Conservation (phyloP, 2,797 vertebrate species). For the Avahi laniger region DNA sequence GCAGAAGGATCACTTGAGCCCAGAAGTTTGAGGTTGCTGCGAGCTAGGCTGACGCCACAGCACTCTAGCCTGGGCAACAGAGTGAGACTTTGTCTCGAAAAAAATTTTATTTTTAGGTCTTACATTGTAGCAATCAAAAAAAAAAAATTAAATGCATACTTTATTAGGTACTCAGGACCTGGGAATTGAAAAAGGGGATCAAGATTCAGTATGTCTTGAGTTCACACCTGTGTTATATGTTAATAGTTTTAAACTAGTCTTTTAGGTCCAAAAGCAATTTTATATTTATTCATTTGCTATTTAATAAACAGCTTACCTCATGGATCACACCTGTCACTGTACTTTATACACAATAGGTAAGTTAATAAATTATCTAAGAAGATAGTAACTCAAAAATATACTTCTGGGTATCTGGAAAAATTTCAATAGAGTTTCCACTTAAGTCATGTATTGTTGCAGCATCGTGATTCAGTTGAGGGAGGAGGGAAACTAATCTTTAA, state of each 20-base stretch:
- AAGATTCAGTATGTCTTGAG: neutral
- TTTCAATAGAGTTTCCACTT: neutral
- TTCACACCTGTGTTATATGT: neutral
- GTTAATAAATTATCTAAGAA: conserved; percentile 25
- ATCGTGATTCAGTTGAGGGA: neutral
- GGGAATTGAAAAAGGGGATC: neutral
- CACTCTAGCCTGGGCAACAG: no score
- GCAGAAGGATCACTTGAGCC: no score
- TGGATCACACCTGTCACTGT: neutral
- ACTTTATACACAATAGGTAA: neutral
- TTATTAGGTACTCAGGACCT: neutral
- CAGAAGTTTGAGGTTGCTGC: no score
- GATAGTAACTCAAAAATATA: conserved; percentile 9
- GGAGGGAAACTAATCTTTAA: neutral
- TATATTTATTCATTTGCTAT: conserved; percentile 22
- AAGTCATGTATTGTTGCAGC: neutral
- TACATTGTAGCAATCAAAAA: neutral
- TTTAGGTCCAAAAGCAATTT: neutral
- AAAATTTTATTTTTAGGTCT: conserved; percentile 40
- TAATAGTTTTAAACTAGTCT: neutral
- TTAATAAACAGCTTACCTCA: neutral
- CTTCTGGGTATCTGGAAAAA: neutral
- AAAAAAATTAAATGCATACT: neutral
- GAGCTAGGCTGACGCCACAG: no score
- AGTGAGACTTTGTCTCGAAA: no score